Percentiles rank a stretch among this genome's conserved stretches.
Evolutionary conservation across 2,113 vertebrate genomes (phyloP).

Genomic region (Lota lota): DNA sequence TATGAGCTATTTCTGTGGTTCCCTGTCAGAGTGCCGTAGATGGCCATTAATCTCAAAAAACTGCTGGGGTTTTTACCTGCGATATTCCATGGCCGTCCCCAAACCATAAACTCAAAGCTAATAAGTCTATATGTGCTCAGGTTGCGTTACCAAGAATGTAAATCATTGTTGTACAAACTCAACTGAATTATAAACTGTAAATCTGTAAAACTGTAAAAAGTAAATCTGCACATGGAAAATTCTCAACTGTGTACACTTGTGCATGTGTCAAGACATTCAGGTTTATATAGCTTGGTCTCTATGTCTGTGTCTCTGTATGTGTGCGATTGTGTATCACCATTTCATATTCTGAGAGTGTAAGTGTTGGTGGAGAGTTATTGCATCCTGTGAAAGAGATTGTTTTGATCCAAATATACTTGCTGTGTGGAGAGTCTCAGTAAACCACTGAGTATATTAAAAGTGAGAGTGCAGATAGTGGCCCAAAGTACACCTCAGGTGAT

Average conservation of each 20-base stretch:
- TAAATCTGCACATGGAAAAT: too few relatives aligned
- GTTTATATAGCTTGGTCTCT: too few relatives aligned
- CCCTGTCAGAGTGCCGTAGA: slow-evolving; percentile 8
- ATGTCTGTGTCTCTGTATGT: neutral
- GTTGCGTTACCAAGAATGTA: too few relatives aligned
- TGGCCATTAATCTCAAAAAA: slow-evolving; percentile 30
- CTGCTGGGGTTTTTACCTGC: neutral
- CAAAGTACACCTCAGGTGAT: neutral
- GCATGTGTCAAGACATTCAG: too few relatives aligned
- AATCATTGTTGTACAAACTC: too few relatives aligned
- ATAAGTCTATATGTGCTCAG: too few relatives aligned
- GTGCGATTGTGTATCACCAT: slow-evolving; percentile 2
- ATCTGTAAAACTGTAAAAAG: too few relatives aligned
- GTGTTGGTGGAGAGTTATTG: slow-evolving; percentile 6
- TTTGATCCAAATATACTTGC: neutral
- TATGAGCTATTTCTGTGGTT: slow-evolving; percentile 13
- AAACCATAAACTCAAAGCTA: neutral
- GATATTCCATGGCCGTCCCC: slow-evolving; percentile 7
- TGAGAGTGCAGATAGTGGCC: neutral
- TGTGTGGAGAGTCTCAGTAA: neutral
- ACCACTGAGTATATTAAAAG: neutral
- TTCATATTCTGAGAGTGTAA: slow-evolving; percentile 9
- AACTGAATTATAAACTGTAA: too few relatives aligned
- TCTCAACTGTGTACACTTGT: too few relatives aligned
- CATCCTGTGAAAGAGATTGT: neutral